Percentiles rank a stretch among this genome's conserved stretches.
Conservation (phyloP, 2,113 vertebrate species). For the Gavia stellata region DNA sequence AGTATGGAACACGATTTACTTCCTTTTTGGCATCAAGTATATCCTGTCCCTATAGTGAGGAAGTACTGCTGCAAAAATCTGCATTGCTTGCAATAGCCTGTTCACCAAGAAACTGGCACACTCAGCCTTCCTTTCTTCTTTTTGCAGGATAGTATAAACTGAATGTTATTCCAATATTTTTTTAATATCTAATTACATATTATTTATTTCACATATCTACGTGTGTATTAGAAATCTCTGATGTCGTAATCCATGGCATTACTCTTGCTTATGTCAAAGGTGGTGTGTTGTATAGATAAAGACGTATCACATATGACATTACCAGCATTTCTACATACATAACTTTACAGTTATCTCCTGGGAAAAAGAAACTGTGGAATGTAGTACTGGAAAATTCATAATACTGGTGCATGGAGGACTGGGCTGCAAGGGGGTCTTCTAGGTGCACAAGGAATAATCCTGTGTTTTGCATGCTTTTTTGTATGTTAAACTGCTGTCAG, state of each 20-base stretch:
- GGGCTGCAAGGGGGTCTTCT: not conserved
- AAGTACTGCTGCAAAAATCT: not conserved
- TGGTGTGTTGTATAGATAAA: not conserved
- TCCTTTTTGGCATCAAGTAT: not conserved
- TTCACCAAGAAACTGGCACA: not conserved
- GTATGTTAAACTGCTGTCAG: not conserved
- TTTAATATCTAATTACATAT: not conserved
- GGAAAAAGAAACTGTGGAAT: not conserved
- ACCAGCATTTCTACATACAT: not conserved
- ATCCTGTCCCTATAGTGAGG: not conserved
- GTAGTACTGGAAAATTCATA: not conserved
- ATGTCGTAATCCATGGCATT: accelerated
- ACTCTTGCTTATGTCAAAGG: not conserved
- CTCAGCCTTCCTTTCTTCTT: not conserved
- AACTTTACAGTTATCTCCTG: not conserved
- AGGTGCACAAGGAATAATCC: not conserved
- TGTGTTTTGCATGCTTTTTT: not conserved
- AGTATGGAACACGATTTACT: not conserved
- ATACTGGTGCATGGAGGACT: not conserved
- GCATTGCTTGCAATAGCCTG: not conserved
- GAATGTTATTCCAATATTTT: not conserved
- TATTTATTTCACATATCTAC: not conserved
- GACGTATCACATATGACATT: accelerated
- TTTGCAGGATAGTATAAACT: not conserved
- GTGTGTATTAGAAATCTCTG: not conserved